Percentiles rank a stretch among this genome's conserved stretches.
These are phyloP conservation scores for Ceyx melanurus DNA, from an alignment of 2,113 vertebrate species.

Conservation along the genomic window DNA sequence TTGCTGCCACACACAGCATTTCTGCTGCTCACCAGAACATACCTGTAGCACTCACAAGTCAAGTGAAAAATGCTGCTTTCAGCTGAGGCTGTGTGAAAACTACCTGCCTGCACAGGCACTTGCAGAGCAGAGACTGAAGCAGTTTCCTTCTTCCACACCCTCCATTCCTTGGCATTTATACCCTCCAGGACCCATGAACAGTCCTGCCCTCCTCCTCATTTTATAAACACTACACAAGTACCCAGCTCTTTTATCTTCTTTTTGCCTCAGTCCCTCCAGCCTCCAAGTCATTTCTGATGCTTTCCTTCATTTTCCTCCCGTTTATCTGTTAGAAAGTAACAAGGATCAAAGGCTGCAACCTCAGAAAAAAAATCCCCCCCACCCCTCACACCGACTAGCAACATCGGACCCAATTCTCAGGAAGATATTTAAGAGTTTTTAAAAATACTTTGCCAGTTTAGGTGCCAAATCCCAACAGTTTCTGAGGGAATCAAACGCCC, in stretches of 20 bases:
- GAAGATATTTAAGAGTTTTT: slow-evolving; percentile 12
- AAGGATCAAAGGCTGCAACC: slow-evolving; percentile 6
- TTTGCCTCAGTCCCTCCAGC: neutral
- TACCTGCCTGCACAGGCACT: slow-evolving; percentile 15
- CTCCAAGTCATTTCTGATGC: slow-evolving; percentile 4
- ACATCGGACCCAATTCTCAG: slow-evolving; percentile 8
- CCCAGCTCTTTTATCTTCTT: slow-evolving; percentile 22
- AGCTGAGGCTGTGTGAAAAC: neutral
- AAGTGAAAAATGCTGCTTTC: neutral
- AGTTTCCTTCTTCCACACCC: slow-evolving; percentile 7
- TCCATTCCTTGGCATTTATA: neutral
- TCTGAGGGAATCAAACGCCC: slow-evolving; percentile 21
- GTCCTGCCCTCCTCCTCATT: neutral
- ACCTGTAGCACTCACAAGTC: neutral
- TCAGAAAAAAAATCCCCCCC: neutral
- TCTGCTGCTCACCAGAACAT: neutral
- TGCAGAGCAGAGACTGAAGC: neutral
- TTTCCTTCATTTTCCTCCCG: neutral
- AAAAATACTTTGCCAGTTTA: slow-evolving; percentile 29
- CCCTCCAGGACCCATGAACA: neutral
- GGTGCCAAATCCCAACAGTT: slow-evolving; percentile 57
- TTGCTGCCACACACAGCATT: neutral
- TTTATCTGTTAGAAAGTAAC: slow-evolving; percentile 29
- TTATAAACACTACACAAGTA: neutral
- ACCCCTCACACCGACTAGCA: neutral